phyloP scores from a whole-genome alignment of 2,888 invertebrate genomes.

The Chaetogeoica ovagalla region DNA sequence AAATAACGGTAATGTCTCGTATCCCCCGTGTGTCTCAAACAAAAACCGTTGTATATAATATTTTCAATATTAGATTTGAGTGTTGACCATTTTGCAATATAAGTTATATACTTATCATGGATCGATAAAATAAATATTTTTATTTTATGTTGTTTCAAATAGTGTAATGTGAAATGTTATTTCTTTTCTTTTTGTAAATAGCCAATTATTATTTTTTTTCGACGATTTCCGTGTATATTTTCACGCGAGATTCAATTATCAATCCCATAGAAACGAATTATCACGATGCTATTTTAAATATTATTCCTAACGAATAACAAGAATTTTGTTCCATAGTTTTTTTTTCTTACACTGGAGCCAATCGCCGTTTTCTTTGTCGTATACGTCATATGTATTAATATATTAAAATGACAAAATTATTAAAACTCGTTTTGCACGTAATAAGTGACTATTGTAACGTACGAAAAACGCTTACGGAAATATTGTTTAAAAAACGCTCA shows the following conservation, averaged over 20 bases:
- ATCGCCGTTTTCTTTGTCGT: too few relatives aligned
- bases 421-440: too few relatives aligned
- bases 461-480: too few relatives aligned
- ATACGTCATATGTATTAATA: too few relatives aligned
- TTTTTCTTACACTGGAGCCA: background rate
- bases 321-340: background rate
- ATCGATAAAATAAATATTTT: background rate
- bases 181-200: slow-evolving; percentile 25
- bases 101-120: background rate
- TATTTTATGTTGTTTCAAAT: slow-evolving; percentile 14
- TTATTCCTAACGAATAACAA: background rate
- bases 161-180: background rate
- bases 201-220: background rate
- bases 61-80: background rate
- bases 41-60: too few relatives aligned
- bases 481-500: too few relatives aligned
- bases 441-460: too few relatives aligned
- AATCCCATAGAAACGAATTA: background rate
- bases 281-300: background rate
- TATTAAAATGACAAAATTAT: too few relatives aligned
- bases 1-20: too few relatives aligned
- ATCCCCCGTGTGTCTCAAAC: too few relatives aligned
- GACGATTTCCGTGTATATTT: slow-evolving; percentile 1
- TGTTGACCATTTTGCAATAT: slow-evolving; percentile 27
- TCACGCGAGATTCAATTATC: background rate